phyloP scores from a whole-genome alignment of 1,140 invertebrate genomes.

The Antheraea mylitta region DNA sequence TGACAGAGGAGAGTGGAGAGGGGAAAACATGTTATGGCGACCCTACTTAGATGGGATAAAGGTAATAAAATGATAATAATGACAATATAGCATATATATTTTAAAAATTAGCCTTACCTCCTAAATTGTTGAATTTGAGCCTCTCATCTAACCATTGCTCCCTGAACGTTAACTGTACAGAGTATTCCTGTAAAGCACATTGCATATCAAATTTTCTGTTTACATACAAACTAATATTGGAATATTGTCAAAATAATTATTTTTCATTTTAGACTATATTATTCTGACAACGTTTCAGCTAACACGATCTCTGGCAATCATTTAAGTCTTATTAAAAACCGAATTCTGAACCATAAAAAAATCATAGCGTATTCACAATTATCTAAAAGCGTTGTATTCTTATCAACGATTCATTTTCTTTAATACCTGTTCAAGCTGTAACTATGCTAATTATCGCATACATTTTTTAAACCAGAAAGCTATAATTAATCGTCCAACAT shows the following conservation, averaged over 20 bases:
- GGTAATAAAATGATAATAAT: too few relatives aligned
- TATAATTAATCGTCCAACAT: slow-evolving; percentile 14
- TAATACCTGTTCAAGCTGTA: slow-evolving; percentile 1
- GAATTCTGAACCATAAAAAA: not conserved
- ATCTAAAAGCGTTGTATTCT: not conserved
- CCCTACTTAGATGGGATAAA: too few relatives aligned
- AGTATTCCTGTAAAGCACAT: slow-evolving; percentile 89
- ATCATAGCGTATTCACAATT: not conserved
- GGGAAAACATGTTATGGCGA: too few relatives aligned
- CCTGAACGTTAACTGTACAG: slow-evolving; percentile 96
- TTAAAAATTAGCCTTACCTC: slow-evolving; percentile 78
- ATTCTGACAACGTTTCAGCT: slow-evolving; percentile 22
- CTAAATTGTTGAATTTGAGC: slow-evolving; percentile 93
- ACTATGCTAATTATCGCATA: not conserved
- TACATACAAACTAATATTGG: not conserved
- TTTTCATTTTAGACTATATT: not conserved
- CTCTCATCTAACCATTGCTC: slow-evolving; percentile 97
- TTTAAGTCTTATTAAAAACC: not conserved
- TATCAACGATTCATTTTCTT: not conserved
- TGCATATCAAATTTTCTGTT: not conserved
- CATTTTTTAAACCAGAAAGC: slow-evolving; percentile 28
- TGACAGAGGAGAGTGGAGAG: too few relatives aligned
- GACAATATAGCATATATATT: too few relatives aligned
- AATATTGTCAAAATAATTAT: slow-evolving; percentile 3
- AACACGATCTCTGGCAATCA: not conserved